Evolutionary conservation across 2,113 vertebrate species (phyloP).

Genomic region (Pogona vitticeps): DNA sequence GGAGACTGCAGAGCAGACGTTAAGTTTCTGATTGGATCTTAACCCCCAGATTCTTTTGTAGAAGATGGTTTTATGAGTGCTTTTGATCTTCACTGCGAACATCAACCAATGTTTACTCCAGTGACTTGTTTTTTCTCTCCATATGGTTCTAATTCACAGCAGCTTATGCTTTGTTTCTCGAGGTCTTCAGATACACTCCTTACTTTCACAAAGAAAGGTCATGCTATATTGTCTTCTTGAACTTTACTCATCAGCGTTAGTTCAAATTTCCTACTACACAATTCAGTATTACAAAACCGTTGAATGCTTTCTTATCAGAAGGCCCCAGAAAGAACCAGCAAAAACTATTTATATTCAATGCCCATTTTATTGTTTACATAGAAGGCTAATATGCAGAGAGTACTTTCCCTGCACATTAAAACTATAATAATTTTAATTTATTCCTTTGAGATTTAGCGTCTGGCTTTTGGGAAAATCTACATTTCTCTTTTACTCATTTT

Average conservation of each 20-base stretch:
- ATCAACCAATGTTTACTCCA: conserved; percentile 58
- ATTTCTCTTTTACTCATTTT: conserved; percentile 1
- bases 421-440: conserved; percentile 16
- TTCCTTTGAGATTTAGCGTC: conserved; percentile 2
- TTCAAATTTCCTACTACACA: conserved; percentile 12
- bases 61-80: conserved; percentile 54
- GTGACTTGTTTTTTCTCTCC: conserved; percentile 37
- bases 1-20: conserved; percentile 14
- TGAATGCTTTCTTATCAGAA: conserved; percentile 19
- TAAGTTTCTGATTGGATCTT: conserved; percentile 35
- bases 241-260: conserved; percentile 50
- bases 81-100: conserved; percentile 64
- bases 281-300: conserved; percentile 31
- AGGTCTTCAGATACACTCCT: conserved; percentile 50
- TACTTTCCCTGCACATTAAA: conserved; percentile 19
- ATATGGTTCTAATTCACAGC: conserved; percentile 66
- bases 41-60: conserved; percentile 41
- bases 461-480: conserved; percentile 26
- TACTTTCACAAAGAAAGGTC: conserved; percentile 47
- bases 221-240: conserved; percentile 54
- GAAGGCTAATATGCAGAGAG: conserved; percentile 1
- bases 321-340: conserved; percentile 31
- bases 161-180: conserved; percentile 60
- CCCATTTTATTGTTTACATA: background rate
- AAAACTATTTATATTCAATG: background rate